These are phyloP conservation scores for Sorex araneus DNA, from an alignment of 2,113 vertebrate species.

Conservation along the genomic window DNA sequence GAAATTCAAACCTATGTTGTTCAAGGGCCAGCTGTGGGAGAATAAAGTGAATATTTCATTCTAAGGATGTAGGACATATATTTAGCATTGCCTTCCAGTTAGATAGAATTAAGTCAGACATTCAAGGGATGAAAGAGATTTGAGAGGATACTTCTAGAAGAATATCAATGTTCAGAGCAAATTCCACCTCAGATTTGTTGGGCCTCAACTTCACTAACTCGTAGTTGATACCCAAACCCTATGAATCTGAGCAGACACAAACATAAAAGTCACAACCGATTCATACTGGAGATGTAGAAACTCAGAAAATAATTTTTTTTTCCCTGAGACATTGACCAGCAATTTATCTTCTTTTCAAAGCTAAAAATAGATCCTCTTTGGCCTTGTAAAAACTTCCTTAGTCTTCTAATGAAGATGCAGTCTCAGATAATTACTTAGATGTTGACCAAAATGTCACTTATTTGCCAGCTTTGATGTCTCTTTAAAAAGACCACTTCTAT, in stretches of 20 bases:
- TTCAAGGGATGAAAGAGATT: background rate
- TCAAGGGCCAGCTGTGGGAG: background rate
- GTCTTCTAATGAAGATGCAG: constrained; percentile 18
- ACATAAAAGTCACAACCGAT: background rate
- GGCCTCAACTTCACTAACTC: background rate
- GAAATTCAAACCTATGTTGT: background rate
- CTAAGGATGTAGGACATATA: background rate
- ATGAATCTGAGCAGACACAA: background rate
- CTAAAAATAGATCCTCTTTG: background rate
- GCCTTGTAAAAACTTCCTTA: background rate
- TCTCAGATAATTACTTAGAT: constrained; percentile 35
- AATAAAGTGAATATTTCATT: background rate
- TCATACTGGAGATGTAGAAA: background rate
- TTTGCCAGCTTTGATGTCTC: constrained; percentile 24
- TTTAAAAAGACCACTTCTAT: constrained; percentile 52
- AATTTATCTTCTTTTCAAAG: background rate
- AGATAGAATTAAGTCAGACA: background rate
- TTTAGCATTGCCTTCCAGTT: constrained; percentile 4
- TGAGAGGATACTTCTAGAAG: background rate
- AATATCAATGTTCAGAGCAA: background rate
- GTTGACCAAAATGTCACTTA: constrained; percentile 23
- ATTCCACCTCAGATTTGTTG: background rate
- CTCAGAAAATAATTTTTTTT: background rate
- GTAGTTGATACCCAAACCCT: background rate
- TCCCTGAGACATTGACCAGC: background rate